Conservation (phyloP, 2,113 vertebrate genomes). For the Protomyctophum bolini region DNA sequence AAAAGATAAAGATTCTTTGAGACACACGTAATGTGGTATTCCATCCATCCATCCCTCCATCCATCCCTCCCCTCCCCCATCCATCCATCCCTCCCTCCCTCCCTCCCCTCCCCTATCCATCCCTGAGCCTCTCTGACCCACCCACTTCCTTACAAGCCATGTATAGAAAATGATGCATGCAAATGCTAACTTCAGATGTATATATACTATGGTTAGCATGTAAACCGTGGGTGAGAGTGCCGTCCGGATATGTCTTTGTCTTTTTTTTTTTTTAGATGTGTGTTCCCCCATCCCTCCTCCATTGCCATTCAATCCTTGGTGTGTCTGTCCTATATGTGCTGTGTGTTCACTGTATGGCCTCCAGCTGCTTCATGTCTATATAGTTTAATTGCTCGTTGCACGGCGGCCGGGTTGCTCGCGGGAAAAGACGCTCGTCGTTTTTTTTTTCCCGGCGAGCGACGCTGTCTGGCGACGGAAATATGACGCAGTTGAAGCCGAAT, state of each 20-base stretch:
- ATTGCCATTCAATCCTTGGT: constrained; percentile 72
- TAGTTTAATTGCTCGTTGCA: too few species aligned
- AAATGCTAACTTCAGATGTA: not conserved
- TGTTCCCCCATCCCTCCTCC: constrained; percentile 12
- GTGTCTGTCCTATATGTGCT: constrained; percentile 71
- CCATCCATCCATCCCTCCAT: not conserved
- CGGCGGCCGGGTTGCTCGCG: too few species aligned
- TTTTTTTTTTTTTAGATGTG: too few species aligned
- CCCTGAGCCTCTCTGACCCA: constrained; percentile 1
- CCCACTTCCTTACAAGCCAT: not conserved
- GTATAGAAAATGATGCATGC: not conserved
- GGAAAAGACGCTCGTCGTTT: too few species aligned
- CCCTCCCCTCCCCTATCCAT: too few species aligned
- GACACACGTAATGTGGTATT: too few species aligned
- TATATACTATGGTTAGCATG: constrained; percentile 30
- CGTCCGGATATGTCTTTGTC: constrained; percentile 15
- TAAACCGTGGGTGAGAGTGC: constrained; percentile 21
- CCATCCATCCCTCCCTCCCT: not conserved
- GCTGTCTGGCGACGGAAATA: too few species aligned
- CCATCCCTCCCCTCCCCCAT: constrained; percentile 3
- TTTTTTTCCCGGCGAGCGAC: too few species aligned
- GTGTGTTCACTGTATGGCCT: constrained; percentile 57
- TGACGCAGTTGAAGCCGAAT: too few species aligned
- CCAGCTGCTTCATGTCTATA: constrained; percentile 21
- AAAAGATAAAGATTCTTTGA: too few species aligned